Conservation (phyloP, 2,888 invertebrate species). For the Digitonthophagus gazella region DNA sequence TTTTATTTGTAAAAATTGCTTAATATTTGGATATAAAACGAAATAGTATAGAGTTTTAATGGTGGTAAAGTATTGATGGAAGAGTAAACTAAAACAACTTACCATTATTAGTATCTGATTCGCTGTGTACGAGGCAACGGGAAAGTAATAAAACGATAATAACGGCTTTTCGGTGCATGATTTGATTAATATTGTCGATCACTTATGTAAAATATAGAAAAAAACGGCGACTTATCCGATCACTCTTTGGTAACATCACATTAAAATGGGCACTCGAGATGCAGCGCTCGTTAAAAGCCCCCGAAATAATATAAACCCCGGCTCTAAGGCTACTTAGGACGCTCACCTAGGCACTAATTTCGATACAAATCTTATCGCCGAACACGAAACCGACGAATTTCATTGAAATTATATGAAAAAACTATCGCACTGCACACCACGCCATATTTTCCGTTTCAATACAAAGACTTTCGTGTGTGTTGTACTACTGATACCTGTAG, state of each 20-base stretch:
- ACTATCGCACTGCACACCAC: not conserved
- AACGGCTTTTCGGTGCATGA: not conserved
- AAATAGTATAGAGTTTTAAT: no score
- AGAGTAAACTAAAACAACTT: not conserved
- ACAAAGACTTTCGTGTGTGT: conserved; percentile 17
- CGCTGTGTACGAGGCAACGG: not conserved
- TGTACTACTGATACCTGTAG: conserved; percentile 8
- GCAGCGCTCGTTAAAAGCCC: no score
- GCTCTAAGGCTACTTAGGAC: no score
- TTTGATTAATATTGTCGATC: not conserved
- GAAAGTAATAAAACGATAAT: not conserved
- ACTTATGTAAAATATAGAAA: not conserved
- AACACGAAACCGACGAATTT: not conserved
- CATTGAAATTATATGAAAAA: not conserved
- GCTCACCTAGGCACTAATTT: not conserved
- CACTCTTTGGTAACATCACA: conserved; percentile 24
- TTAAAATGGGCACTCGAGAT: no score
- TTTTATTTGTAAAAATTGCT: no score
- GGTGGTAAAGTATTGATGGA: no score
- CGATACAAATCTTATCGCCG: not conserved
- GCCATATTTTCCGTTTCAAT: conserved; percentile 2
- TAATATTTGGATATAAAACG: no score
- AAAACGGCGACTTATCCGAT: not conserved
- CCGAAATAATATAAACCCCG: no score
- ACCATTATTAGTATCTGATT: not conserved